A percentile compares a stretch with the other conserved stretches of the same genome.
These are phyloP conservation scores for Lipophrys pholis DNA, from an alignment of 2,113 vertebrate species.

Conservation along the genomic window DNA sequence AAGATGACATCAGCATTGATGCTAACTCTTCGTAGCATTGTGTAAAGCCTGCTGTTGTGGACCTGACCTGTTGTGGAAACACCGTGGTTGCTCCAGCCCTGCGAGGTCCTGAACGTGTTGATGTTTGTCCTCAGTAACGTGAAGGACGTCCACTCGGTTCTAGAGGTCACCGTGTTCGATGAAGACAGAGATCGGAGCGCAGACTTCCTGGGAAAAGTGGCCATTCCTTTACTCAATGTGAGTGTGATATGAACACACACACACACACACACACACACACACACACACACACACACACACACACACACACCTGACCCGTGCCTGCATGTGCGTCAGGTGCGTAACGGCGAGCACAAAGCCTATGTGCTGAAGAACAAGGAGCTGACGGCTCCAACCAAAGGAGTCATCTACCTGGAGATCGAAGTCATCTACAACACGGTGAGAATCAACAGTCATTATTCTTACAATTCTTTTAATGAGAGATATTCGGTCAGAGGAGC, in stretches of 20 bases:
- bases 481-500: too few species aligned
- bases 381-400: conserved; percentile 95
- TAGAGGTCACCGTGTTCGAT: conserved; percentile 95
- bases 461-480: too few species aligned
- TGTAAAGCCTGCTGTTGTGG: too few species aligned
- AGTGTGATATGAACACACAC: conserved; percentile 63
- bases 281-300: too few species aligned
- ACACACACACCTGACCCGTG: too few species aligned
- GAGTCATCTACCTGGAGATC: conserved; percentile 94
- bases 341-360: conserved; percentile 93
- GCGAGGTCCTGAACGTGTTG: not conserved
- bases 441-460: too few species aligned
- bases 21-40: too few species aligned
- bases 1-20: too few species aligned
- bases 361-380: conserved; percentile 97
- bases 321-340: conserved; percentile 86
- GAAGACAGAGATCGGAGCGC: conserved; percentile 94
- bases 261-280: too few species aligned
- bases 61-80: too few species aligned
- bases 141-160: conserved; percentile 94
- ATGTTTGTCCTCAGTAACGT: conserved; percentile 85
- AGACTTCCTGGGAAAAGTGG: conserved; percentile 96
- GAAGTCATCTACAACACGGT: conserved; percentile 97
- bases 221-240: conserved; percentile 92
- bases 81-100: too few species aligned